Base-by-base conservation (phyloP, 2,888 invertebrate genomes). In the Zhengitettix transpicula region DNA sequence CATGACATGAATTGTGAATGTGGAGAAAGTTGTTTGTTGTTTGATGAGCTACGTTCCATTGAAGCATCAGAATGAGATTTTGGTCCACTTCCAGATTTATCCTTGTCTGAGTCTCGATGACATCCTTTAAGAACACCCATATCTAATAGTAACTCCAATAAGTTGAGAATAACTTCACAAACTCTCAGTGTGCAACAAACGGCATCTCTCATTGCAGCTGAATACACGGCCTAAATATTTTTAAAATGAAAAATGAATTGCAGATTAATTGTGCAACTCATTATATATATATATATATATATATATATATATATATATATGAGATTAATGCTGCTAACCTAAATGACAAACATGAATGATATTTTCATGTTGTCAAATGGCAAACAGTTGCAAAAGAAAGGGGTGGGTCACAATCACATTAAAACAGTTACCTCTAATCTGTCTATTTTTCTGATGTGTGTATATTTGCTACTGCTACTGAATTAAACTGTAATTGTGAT, bases 71-170 rank as follows among this genome's bases (percentile, higher is more conserved):
- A 7, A 10, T 42, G 11, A 41, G 52, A 16, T 15, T 60, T 15
- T 15, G 15, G 12, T n/a, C 47, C 14, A 16, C 16, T 57, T 15
- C 42, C 42, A n/a, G 15, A 14, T 1, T 16, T 44, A 47, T 16
- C 42, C 56, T 56, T 44, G 55, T 12, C 41, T 41, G 14, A 56
- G 2, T 77, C 77, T 40, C 76, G 70, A 9, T 75, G 67, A 60
- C 74, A 75, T 63, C 76, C 75, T 67, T 85, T 87, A 63, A 89
- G 75, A 0, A 94, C 85, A 0, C 91, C 92, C 72, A 96, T 84
- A 68, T 96, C 93, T 75, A 98, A 82, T 1, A 99, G 74, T 0
- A 94, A 81, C 69, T 97, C 96, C 9, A 96, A 82, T 59, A 98
- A 79, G 71, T 95, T 96, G 16, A 99, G 74, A 68, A 96, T 88